Conservation (phyloP, 2,113 vertebrate genomes). For the Passer domesticus region DNA sequence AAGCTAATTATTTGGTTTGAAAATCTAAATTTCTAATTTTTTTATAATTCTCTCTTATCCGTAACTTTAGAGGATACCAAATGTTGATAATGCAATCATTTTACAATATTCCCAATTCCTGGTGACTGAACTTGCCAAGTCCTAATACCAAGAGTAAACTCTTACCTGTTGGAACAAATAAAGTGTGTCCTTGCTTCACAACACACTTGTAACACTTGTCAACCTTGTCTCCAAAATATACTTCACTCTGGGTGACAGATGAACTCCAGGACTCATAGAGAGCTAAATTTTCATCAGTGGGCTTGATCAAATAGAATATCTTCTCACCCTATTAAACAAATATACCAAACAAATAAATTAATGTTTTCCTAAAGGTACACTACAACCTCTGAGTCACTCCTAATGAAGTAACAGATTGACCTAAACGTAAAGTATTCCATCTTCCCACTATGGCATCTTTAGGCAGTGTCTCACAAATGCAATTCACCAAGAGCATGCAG, state of each 20-base stretch:
- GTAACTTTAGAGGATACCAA: background rate
- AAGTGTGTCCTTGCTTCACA: constrained; percentile 92
- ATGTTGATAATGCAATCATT: background rate
- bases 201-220: constrained; percentile 90
- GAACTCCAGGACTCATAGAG: constrained; percentile 98
- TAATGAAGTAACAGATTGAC: background rate
- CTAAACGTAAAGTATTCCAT: background rate
- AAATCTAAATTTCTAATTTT: background rate
- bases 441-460: background rate
- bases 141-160: background rate
- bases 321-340: constrained; percentile 88
- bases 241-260: constrained; percentile 96
- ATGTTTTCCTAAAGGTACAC: background rate
- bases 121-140: background rate
- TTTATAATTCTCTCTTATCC: background rate
- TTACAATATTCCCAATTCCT: background rate
- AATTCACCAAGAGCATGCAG: background rate
- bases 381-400: background rate
- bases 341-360: background rate
- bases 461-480: background rate
- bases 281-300: constrained; percentile 92
- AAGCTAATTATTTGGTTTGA: background rate
- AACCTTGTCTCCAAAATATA: constrained; percentile 96
- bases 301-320: constrained; percentile 98
- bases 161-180: constrained; percentile 95